phyloP scores from a whole-genome alignment of 2,113 vertebrate genomes.

The Paramormyrops kingsleyae region DNA sequence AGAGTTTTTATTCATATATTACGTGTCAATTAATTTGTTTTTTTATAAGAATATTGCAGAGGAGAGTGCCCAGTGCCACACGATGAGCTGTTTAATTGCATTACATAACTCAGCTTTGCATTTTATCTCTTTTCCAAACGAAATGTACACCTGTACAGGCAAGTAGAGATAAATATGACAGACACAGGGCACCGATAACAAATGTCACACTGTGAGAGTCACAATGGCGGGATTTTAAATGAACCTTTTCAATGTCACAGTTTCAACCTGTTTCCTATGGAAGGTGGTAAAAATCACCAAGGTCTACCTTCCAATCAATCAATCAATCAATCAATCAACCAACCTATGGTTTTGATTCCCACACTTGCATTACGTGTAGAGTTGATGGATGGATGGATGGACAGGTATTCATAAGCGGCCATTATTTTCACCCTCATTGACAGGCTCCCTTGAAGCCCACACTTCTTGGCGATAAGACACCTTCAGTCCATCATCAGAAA shows the following conservation, averaged over 20 bases:
- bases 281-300: not conserved
- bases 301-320: not conserved
- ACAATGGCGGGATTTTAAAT: not conserved
- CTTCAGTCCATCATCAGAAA: not conserved
- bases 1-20: not conserved
- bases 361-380: not conserved
- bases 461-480: not conserved
- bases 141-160: not conserved
- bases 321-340: not conserved
- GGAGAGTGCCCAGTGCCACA: not conserved
- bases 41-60: not conserved
- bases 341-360: not conserved
- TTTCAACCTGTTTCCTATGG: not conserved
- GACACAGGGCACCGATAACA: not conserved
- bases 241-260: not conserved
- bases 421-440: not conserved
- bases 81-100: not conserved
- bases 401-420: not conserved
- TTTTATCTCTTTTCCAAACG: not conserved
- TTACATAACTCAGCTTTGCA: not conserved
- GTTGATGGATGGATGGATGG: not conserved
- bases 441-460: not conserved
- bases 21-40: not conserved
- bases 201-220: not conserved
- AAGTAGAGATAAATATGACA: not conserved